A percentile compares a stretch with the other conserved stretches of the same genome.
phyloP scores from a whole-genome alignment of 2,797 vertebrate species.

The Xyrichtys novacula region DNA sequence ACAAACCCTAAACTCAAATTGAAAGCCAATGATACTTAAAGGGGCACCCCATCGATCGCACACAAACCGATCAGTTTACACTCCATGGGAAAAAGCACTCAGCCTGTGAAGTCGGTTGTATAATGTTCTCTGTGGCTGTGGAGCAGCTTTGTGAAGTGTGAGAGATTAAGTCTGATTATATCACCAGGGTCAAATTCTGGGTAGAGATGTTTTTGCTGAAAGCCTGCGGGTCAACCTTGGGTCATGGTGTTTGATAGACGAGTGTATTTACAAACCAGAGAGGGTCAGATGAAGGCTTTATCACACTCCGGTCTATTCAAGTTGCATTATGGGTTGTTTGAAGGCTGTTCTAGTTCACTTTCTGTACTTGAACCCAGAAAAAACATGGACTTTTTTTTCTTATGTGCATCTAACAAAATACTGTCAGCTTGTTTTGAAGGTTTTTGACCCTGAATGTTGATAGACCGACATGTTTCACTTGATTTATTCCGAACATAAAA shows the following conservation, averaged over 20 bases:
- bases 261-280: not conserved
- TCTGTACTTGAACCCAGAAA: too few relatives aligned
- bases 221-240: not conserved
- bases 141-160: not conserved
- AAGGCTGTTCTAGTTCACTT: too few relatives aligned
- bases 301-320: not conserved
- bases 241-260: not conserved
- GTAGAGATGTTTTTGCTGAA: not conserved
- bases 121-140: constrained; percentile 8
- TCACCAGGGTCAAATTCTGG: not conserved
- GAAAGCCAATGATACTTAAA: not conserved
- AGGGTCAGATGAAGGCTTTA: not conserved
- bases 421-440: too few relatives aligned
- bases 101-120: not conserved
- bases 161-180: constrained; percentile 4
- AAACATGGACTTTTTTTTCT: too few relatives aligned
- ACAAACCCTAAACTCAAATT: not conserved
- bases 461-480: too few relatives aligned
- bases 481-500: too few relatives aligned
- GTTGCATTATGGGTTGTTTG: not conserved
- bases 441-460: too few relatives aligned
- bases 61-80: not conserved
- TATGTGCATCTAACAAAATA: too few relatives aligned
- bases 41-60: not conserved
- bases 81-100: not conserved